Evolutionary conservation across 2,113 vertebrate genomes (phyloP), one percentile per base, ranked within the genome.

Genomic region (Procavia capensis): DNA sequence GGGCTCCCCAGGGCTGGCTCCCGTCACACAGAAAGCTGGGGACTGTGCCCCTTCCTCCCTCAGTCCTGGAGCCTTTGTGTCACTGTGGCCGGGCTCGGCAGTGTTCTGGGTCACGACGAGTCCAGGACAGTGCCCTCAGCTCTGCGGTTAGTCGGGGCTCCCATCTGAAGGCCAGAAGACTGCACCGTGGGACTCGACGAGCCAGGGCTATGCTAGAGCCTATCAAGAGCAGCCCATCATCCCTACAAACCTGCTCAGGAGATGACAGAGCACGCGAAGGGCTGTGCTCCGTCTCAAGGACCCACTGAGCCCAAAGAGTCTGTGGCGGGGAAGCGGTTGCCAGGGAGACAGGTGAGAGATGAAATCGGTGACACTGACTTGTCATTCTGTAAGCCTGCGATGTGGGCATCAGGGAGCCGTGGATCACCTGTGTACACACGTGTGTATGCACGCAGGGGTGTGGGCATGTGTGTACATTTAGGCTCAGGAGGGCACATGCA

Each of bases 211-310:
- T 3, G 25, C 78, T 0, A 20, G 24, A 25, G 8, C 64, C 63
- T 9, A n/a, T 43, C 0, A 0, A n/a, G 59, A 4, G 29, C 24
- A 10, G 6, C 1, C 4, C 6, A 0, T 31, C 4, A 1, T 6
- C 75, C 25, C n/a, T 0, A 6, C 50, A 1, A 2, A 5, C 6
- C 36, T 9, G 20, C 64, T 19, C 29, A 17, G 2, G 36, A 66
- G 88, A 79, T 29, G 8, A 3, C 19, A 19, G 50, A 17, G 24
- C 14, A 7, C 0, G 3, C 76, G 24, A 3, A 50, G 39, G 6
- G 29, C 83, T 0, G 0, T 0, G n/a, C 57, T 25, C 4, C 50
- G 5, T 22, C 54, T n/a, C 11, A 3, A 0, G 1, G 59, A 41
- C 16, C 29, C 39, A 2, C 2, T 2, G 19, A 70, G 59, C 36